Conservation (phyloP, 2,888 invertebrate genomes). For the Drosophila austrosaltans region DNA sequence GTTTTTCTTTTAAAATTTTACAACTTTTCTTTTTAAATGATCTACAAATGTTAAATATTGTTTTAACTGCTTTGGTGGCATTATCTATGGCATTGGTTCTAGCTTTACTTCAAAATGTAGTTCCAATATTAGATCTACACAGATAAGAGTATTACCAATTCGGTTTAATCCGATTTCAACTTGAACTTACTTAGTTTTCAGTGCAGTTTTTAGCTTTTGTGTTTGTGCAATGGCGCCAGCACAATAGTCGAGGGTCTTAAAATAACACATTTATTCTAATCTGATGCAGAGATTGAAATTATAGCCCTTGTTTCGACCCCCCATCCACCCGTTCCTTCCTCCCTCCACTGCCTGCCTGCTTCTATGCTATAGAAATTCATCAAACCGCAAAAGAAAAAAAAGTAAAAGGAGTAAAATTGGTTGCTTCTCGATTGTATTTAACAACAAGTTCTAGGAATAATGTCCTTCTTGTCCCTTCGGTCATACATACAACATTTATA, state of each 20-base stretch:
- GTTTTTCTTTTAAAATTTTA: no score
- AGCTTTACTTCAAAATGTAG: no score
- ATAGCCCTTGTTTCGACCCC: conserved; percentile 12
- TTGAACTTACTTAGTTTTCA: conserved; percentile 8
- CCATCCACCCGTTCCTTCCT: background rate
- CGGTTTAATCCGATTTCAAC: background rate
- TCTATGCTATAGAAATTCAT: conserved; percentile 7
- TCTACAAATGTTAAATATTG: no score
- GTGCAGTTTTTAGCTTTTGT: conserved; percentile 12
- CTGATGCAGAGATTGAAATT: conserved; percentile 29
- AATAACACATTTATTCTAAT: conserved; percentile 30
- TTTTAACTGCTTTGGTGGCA: no score
- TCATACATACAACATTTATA: background rate
- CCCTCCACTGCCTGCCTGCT: background rate
- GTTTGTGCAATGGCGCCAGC: conserved; percentile 15
- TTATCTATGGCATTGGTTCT: no score
- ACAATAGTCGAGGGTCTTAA: conserved; percentile 20
- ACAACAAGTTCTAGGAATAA: conserved; percentile 6
- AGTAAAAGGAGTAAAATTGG: background rate
- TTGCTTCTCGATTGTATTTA: conserved; percentile 4
- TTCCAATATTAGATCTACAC: no score
- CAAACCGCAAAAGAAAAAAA: background rate
- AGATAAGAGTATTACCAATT: background rate
- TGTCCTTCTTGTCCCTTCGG: conserved; percentile 9
- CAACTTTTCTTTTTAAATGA: no score